Percentiles rank a stretch among this genome's conserved stretches.
Evolutionary conservation across 2,797 vertebrate genomes (phyloP).

Genomic region (Dryobates pubescens): DNA sequence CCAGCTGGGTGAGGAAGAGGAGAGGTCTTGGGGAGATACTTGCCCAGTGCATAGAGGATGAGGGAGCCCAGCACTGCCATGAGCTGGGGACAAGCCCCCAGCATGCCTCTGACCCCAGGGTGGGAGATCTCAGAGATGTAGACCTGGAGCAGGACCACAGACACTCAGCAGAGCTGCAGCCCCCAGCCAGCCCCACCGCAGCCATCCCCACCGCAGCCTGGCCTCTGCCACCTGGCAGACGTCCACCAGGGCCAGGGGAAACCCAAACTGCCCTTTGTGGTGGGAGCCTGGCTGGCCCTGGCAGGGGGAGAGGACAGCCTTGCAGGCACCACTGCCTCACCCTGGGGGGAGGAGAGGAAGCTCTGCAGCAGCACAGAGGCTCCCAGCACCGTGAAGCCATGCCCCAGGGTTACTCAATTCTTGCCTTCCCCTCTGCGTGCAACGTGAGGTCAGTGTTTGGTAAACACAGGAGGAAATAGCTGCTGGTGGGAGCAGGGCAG

Average conservation of each 20-base stretch:
- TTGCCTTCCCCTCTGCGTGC: background rate
- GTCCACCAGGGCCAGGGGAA: rapidly evolving
- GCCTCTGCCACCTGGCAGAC: rapidly evolving
- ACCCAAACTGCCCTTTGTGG: rapidly evolving
- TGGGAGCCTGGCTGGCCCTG: background rate
- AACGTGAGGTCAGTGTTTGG: rapidly evolving
- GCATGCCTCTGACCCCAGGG: constrained; percentile 82
- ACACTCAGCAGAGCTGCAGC: rapidly evolving
- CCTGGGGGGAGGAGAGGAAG: rapidly evolving
- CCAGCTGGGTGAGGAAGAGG: too few relatives aligned
- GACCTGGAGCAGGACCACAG: constrained; percentile 78
- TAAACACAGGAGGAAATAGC: background rate
- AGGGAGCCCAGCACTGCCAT: constrained; percentile 92
- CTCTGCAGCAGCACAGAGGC: rapidly evolving
- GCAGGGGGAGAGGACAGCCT: background rate
- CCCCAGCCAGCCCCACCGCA: rapidly evolving
- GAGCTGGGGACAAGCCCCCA: constrained; percentile 93
- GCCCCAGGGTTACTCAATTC: background rate
- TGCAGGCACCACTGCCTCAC: rapidly evolving
- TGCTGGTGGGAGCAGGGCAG: background rate
- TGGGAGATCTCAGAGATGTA: constrained; percentile 96
- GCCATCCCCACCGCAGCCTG: rapidly evolving
- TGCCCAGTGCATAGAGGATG: constrained; percentile 86
- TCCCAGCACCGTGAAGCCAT: background rate
- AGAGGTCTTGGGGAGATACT: constrained; percentile 30